Evolutionary conservation across 2,888 invertebrate species (phyloP), one percentile per base, ranked within the genome.

Genomic region (Philhelius pedissequus): DNA sequence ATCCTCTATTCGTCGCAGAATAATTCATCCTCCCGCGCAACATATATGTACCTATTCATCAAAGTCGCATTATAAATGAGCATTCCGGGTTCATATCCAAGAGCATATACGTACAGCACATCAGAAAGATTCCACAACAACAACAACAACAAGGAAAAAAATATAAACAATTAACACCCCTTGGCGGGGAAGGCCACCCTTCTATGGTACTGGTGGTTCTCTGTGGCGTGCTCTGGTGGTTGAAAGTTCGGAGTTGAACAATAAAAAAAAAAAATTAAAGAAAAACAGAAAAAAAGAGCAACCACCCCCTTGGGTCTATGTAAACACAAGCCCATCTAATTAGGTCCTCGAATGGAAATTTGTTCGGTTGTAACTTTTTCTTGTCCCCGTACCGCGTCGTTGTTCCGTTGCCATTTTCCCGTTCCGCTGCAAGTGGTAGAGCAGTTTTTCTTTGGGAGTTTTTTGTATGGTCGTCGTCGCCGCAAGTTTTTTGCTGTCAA

Each of bases 401-500:
- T 62, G 62, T 68, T 11, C 13, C 13, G 45, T 75, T 27, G 6
- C 18, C 15, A 32, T 54, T n/a, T n/a, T 32, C 56, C 75, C 80
- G 80, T 62, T 62, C 75, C 71, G 76, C 60, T 79, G 75, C 71
- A 76, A 76, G 80, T 84, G 84, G 74, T 75, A 52, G 64, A 64
- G 79, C 80, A 71, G 75, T 84, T 75, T 84, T 84, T 84, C 84
- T 84, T 84, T 75, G 71, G 84, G 75, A 75, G 71, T 80, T 84
- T 84, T 84, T 84, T 84, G 80, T 84, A n/a, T n/a, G n/a, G 84
- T 84, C 80, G 78, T 83, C 78, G 80, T 84, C 80, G 80, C 76
- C 80, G 84, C 76, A 73, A 64, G 78, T 83, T 87, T 87, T 87
- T 87, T 87, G 86, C 87, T 87, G 87, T 87, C 87, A 87, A 87